Conservation (phyloP, 2,113 vertebrate species). For the Tetrao urogallus region DNA sequence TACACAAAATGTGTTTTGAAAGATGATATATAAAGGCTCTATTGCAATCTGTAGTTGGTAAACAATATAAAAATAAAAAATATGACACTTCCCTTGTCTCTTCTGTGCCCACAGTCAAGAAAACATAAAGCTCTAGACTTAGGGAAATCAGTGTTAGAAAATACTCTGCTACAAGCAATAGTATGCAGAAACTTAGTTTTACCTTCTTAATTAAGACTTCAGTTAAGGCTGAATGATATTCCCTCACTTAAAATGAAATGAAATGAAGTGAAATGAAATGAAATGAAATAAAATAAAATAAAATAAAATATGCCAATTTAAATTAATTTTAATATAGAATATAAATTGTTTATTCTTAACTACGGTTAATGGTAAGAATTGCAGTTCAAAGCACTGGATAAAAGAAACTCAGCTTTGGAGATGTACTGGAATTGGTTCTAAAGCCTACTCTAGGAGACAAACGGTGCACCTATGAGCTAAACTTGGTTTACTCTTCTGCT, state of each 20-base stretch:
- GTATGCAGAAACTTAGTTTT: background rate
- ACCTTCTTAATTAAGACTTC: slow-evolving; percentile 9
- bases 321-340: background rate
- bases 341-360: background rate
- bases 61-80: slow-evolving; percentile 65
- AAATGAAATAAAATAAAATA: background rate
- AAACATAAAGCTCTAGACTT: slow-evolving; percentile 35
- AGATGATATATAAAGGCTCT: slow-evolving; percentile 54
- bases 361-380: background rate
- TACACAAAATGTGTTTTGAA: slow-evolving; percentile 59
- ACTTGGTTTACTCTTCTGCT: background rate
- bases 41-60: slow-evolving; percentile 19
- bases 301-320: background rate
- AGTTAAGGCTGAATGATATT: background rate
- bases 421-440: background rate
- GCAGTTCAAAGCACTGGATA: background rate
- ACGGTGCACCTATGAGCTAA: background rate
- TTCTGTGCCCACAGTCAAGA: slow-evolving; percentile 20
- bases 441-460: background rate
- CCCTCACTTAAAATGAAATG: background rate
- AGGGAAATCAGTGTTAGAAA: background rate
- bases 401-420: background rate
- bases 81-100: slow-evolving; percentile 9
- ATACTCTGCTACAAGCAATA: slow-evolving; percentile 11
- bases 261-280: too few relatives aligned